A percentile compares a stretch with the other conserved stretches of the same genome.
These are phyloP conservation scores for Prorops nasuta DNA, from an alignment of 1,140 invertebrate species.

Conservation along the genomic window DNA sequence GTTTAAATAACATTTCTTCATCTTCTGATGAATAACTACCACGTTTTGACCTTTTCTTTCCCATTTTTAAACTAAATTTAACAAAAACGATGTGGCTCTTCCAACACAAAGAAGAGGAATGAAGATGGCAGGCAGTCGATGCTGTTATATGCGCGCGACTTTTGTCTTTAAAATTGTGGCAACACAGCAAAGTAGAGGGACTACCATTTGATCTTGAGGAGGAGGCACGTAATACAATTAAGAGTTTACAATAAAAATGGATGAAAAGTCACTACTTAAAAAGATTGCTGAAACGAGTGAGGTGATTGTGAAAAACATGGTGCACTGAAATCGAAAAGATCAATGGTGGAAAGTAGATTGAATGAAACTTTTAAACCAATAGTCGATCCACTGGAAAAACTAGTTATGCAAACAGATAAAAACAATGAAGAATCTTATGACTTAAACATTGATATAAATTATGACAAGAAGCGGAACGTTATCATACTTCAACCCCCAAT, in stretches of 20 bases:
- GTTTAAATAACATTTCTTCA: not conserved
- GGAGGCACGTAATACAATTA: not conserved
- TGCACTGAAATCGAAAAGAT: no score
- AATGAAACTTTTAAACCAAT: no score
- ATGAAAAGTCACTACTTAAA: not conserved
- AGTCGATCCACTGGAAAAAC: no score
- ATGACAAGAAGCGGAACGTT: no score
- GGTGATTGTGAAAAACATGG: no score
- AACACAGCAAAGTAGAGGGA: not conserved
- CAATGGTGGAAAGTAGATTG: no score
- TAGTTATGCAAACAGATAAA: no score
- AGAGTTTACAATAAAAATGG: not conserved
- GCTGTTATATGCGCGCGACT: not conserved
- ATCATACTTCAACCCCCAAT: no score
- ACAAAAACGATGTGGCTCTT: not conserved
- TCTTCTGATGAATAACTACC: not conserved
- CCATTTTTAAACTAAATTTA: not conserved
- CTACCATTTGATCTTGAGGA: not conserved
- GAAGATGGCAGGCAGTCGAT: not conserved
- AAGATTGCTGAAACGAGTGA: no score
- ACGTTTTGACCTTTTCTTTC: not conserved
- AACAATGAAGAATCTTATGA: no score
- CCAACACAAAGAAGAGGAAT: not conserved
- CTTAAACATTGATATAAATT: no score
- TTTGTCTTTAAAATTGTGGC: not conserved